Conservation (phyloP, 2,797 vertebrate species). For the Sebastes reedi region DNA sequence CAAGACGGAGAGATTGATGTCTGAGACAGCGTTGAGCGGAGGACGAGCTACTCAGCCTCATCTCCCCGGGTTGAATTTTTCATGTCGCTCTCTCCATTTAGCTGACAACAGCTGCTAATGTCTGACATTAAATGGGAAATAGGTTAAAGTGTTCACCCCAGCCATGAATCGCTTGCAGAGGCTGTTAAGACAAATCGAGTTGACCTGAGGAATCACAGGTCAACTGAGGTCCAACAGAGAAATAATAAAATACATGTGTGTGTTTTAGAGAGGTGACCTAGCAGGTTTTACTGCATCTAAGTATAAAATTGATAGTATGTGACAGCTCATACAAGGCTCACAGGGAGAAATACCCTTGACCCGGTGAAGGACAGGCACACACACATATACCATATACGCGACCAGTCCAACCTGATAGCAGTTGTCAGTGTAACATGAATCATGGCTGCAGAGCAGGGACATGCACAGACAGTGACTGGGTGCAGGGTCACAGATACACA, state of each 20-base stretch:
- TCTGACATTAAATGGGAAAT: slow-evolving; percentile 36
- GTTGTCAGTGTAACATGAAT: neutral
- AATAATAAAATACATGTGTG: neutral
- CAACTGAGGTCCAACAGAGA: neutral
- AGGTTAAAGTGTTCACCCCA: neutral
- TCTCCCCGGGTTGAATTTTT: slow-evolving; percentile 31
- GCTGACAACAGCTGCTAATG: slow-evolving; percentile 51
- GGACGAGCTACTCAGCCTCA: neutral
- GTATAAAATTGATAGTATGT: slow-evolving; percentile 50
- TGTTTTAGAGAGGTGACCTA: neutral
- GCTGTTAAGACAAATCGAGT: slow-evolving; percentile 19
- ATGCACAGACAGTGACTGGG: neutral
- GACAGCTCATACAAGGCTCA: slow-evolving; percentile 42
- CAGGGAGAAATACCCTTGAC: slow-evolving; percentile 52
- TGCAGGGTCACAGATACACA: neutral
- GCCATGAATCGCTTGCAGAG: neutral
- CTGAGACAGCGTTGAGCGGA: neutral
- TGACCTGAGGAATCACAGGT: slow-evolving; percentile 5
- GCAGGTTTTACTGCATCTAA: slow-evolving; percentile 9
- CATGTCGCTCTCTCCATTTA: slow-evolving; percentile 27
- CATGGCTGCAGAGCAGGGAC: neutral
- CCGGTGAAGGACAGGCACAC: slow-evolving; percentile 13
- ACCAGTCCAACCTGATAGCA: neutral
- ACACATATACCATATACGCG: neutral
- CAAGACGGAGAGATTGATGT: slow-evolving; percentile 28